Evolutionary conservation across 2,797 vertebrate genomes (phyloP).

Genomic region (Sebastes miniatus): DNA sequence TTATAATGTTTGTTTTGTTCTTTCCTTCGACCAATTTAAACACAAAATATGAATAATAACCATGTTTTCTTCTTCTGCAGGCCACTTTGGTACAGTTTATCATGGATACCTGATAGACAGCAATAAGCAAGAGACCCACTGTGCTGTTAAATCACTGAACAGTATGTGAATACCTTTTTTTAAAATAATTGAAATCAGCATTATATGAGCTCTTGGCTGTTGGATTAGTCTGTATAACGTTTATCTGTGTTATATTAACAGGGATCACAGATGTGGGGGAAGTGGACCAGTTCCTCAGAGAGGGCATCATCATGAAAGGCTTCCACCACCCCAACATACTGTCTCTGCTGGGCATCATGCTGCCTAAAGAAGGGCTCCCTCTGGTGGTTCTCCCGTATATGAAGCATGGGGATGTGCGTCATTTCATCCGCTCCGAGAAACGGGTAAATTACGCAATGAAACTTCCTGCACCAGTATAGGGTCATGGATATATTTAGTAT

Average conservation of each 20-base stretch:
- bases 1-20: neutral
- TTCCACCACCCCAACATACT: slow-evolving; percentile 93
- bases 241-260: slow-evolving; percentile 51
- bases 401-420: slow-evolving; percentile 93
- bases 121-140: slow-evolving; percentile 84
- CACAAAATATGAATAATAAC: neutral
- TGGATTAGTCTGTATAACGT: neutral
- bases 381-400: slow-evolving; percentile 93
- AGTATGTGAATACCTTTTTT: slow-evolving; percentile 78
- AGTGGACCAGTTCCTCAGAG: slow-evolving; percentile 93
- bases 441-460: slow-evolving; percentile 79
- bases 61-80: slow-evolving; percentile 63
- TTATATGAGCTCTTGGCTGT: neutral
- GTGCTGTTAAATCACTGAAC: slow-evolving; percentile 92
- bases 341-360: slow-evolving; percentile 90
- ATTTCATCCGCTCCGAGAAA: slow-evolving; percentile 90
- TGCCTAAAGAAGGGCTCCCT: slow-evolving; percentile 91
- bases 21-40: neutral
- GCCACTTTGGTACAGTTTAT: slow-evolving; percentile 94
- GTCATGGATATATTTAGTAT: neutral
- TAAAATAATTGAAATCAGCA: neutral
- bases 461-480: neutral
- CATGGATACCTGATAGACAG: slow-evolving; percentile 88
- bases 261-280: slow-evolving; percentile 93
- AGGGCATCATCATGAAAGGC: slow-evolving; percentile 96